Conservation (phyloP, 1,140 invertebrate species). For the Hirudo medicinalis region DNA sequence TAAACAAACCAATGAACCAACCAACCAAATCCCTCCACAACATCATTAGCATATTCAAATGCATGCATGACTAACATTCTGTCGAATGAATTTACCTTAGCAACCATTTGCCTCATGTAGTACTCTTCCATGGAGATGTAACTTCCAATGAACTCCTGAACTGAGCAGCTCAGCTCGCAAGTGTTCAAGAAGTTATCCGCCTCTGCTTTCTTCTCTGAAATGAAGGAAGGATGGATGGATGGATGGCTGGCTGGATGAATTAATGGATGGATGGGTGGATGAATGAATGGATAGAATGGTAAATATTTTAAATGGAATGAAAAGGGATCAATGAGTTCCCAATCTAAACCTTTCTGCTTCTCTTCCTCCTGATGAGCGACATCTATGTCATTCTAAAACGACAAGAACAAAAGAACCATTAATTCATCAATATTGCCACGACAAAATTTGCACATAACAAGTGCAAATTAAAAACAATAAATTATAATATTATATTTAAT, state of each 20-base stretch:
- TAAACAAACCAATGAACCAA: too few species aligned
- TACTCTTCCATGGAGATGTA: conserved; percentile 88
- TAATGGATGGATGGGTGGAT: background rate
- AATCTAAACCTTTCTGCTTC: conserved; percentile 25
- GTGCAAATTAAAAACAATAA: too few species aligned
- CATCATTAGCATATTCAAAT: too few species aligned
- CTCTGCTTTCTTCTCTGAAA: conserved; percentile 44
- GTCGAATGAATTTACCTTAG: conserved; percentile 48
- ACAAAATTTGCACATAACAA: too few species aligned
- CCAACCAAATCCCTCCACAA: too few species aligned
- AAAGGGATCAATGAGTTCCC: background rate
- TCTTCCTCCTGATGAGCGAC: conserved; percentile 39
- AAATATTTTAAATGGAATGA: background rate
- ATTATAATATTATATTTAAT: too few species aligned
- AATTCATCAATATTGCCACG: background rate
- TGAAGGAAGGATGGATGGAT: conserved; percentile 20
- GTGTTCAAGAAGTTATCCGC: conserved; percentile 59
- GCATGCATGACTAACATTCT: too few species aligned
- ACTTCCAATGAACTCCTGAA: conserved; percentile 77
- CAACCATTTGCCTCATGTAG: conserved; percentile 87
- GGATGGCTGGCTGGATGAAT: conserved; percentile 25
- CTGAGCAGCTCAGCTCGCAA: conserved; percentile 62
- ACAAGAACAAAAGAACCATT: background rate
- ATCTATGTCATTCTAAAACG: conserved; percentile 55
- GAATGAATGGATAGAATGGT: background rate